phyloP scores from a whole-genome alignment of 2,888 invertebrate genomes.

The Sesia apiformis region DNA sequence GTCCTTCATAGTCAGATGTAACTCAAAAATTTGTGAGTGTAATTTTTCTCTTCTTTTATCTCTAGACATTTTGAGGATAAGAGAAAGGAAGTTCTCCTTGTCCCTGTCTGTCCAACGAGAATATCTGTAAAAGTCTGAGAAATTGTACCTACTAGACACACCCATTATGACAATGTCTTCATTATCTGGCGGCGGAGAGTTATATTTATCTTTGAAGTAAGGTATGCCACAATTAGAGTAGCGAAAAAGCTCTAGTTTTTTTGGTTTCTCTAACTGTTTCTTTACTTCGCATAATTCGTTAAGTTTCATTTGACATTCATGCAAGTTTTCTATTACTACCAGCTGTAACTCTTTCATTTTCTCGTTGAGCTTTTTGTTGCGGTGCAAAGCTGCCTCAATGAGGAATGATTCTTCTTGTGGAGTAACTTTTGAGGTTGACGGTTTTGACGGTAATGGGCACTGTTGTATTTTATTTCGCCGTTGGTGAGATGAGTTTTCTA shows the following conservation, averaged over 20 bases:
- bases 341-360: conserved; percentile 39
- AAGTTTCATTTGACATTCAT: conserved; percentile 42
- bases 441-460: neutral
- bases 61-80: conserved; percentile 53
- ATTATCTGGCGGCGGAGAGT: conserved; percentile 74
- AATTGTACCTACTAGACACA: conserved; percentile 51
- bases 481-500: neutral
- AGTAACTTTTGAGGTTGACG: neutral
- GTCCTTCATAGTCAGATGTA: conserved; percentile 23
- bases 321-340: conserved; percentile 30
- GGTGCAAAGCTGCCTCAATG: conserved; percentile 34
- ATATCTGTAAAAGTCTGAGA: conserved; percentile 51
- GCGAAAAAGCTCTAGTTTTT: conserved; percentile 22
- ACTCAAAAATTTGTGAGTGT: conserved; percentile 1
- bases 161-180: conserved; percentile 66
- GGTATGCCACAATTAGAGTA: conserved; percentile 69
- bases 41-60: conserved; percentile 24
- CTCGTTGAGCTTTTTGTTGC: conserved; percentile 50
- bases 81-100: conserved; percentile 64
- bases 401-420: neutral
- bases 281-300: conserved; percentile 16
- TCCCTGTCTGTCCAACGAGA: conserved; percentile 75
- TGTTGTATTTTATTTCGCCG: neutral
- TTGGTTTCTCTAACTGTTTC: conserved; percentile 12
- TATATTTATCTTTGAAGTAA: conserved; percentile 78